Evolutionary conservation across 1,140 invertebrate genomes (phyloP).

Genomic region (Trichonephila inaurata): DNA sequence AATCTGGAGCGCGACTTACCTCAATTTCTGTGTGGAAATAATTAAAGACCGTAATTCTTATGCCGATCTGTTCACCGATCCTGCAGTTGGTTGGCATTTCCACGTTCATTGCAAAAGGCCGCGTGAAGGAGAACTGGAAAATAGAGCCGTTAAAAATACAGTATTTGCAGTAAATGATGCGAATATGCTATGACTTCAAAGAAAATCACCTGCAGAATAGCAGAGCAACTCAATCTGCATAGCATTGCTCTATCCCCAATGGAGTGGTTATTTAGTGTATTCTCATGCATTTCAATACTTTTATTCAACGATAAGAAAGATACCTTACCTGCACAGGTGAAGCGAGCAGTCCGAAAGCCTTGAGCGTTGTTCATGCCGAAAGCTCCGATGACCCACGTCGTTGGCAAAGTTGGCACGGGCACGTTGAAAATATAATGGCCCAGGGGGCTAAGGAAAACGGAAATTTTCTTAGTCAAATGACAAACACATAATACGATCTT

Average conservation of each 20-base stretch:
- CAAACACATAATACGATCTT: no score
- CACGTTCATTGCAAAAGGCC: constrained; percentile 96
- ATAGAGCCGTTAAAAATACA: background rate
- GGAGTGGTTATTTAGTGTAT: no score
- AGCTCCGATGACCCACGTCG: constrained; percentile 95
- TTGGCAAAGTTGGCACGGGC: constrained; percentile 91
- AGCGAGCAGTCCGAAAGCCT: constrained; percentile 92
- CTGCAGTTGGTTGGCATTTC: constrained; percentile 92
- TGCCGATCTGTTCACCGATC: constrained; percentile 96
- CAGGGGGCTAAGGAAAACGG: constrained; percentile 82
- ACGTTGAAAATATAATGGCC: constrained; percentile 92
- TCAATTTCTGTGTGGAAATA: constrained; percentile 90
- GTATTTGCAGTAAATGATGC: no score
- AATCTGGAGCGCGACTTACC: constrained; percentile 59
- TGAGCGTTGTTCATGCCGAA: constrained; percentile 92
- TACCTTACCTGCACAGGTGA: constrained; percentile 86
- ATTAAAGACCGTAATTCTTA: constrained; percentile 96
- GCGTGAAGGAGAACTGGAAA: constrained; percentile 87
- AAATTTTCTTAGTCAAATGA: no score
- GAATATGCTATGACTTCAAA: no score
- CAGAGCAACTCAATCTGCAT: no score
- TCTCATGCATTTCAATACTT: no score
- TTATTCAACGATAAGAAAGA: no score
- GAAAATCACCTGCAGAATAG: no score
- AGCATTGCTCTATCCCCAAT: no score